phyloP scores from a whole-genome alignment of 2,113 vertebrate species.

The Cathartes aura region DNA sequence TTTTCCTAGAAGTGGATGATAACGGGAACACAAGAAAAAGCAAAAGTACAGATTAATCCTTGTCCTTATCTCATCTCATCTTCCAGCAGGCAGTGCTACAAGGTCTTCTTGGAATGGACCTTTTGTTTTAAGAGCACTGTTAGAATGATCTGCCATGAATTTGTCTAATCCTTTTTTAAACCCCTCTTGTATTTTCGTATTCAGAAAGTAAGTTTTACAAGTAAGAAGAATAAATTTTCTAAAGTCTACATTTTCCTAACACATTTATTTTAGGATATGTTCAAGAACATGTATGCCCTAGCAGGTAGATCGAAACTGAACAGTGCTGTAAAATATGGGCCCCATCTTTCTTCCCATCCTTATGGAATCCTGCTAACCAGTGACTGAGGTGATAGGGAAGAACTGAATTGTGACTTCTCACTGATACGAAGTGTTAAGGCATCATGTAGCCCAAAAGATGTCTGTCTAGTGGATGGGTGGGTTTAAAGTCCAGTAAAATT shows the following conservation, averaged over 20 bases:
- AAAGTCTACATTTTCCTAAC: neutral
- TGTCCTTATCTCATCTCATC: neutral
- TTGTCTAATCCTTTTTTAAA: neutral
- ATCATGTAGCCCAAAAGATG: neutral
- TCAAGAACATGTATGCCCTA: neutral
- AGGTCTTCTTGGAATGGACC: neutral
- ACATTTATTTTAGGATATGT: neutral
- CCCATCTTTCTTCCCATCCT: fast-evolving
- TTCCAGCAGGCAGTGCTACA: neutral
- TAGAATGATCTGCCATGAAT: neutral
- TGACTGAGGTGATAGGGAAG: neutral
- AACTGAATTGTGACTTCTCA: neutral
- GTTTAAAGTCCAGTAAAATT: neutral
- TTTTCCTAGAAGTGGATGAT: neutral
- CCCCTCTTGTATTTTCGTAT: neutral
- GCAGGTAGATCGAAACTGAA: neutral
- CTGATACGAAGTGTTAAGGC: neutral
- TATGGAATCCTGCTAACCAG: neutral
- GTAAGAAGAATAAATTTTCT: neutral
- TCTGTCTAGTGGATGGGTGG: neutral
- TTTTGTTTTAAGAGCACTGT: neutral
- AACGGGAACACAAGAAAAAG: neutral
- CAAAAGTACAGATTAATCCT: neutral
- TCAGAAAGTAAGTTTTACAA: neutral
- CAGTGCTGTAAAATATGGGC: neutral